These are phyloP conservation scores for Sphecodes monilicornis DNA, from an alignment of 2,888 invertebrate genomes.

Conservation along the genomic window DNA sequence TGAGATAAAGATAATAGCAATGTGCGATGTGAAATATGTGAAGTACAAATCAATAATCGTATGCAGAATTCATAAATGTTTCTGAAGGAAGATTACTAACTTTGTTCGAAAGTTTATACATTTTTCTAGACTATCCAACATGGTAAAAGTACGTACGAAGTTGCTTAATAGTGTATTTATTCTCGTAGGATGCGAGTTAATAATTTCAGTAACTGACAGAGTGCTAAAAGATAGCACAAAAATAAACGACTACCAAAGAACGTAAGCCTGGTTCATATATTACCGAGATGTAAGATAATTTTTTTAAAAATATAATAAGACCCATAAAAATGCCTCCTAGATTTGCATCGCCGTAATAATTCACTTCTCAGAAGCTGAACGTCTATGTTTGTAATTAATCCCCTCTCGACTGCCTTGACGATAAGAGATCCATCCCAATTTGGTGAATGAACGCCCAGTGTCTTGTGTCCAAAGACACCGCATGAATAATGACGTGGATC, in stretches of 20 bases:
- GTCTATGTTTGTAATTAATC: conserved; percentile 68
- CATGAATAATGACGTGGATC: conserved; percentile 47
- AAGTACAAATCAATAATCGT: no score
- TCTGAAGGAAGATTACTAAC: no score
- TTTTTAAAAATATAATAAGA: neutral
- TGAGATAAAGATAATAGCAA: neutral
- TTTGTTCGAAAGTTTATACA: no score
- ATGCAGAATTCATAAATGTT: no score
- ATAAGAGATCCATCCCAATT: conserved; percentile 70
- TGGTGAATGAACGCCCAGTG: conserved; percentile 44
- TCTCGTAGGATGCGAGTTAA: neutral
- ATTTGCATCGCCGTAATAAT: conserved; percentile 71
- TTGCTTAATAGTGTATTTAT: neutral
- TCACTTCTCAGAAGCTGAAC: conserved; percentile 72
- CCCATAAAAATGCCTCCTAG: conserved; percentile 8
- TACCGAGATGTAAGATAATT: neutral
- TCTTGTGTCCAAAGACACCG: conserved; percentile 33
- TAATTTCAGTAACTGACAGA: neutral
- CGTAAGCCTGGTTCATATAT: neutral
- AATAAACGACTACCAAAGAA: neutral
- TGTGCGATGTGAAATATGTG: no score
- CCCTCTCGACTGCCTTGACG: conserved; percentile 61
- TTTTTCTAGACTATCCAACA: no score
- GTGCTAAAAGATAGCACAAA: neutral
- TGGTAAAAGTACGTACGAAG: neutral